These are phyloP conservation scores for Pomacea maculata DNA, from an alignment of 1,140 invertebrate genomes.

Conservation along the genomic window DNA sequence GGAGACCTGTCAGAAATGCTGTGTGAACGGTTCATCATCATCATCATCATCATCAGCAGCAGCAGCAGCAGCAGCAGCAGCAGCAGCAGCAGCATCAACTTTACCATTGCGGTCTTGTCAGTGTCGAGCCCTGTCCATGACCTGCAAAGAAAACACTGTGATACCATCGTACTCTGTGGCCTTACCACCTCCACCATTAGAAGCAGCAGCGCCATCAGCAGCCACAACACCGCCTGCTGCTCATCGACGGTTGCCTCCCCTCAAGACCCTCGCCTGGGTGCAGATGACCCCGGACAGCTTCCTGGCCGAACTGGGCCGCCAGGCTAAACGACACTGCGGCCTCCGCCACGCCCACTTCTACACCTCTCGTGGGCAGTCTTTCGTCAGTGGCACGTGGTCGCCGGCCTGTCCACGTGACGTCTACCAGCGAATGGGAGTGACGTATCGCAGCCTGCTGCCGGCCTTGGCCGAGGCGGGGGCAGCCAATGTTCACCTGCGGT, in stretches of 20 bases:
- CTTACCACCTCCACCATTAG: no score
- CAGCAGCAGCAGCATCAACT: no score
- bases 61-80: no score
- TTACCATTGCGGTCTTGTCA: no score
- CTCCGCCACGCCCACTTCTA: constrained; percentile 41
- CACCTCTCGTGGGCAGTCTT: constrained; percentile 23
- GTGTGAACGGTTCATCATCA: no score
- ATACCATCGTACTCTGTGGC: background rate
- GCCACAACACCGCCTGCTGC: no score
- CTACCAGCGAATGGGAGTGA: constrained; percentile 43
- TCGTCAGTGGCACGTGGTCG: constrained; percentile 40
- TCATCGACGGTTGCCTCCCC: no score
- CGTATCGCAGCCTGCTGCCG: constrained; percentile 44
- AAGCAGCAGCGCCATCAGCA: no score
- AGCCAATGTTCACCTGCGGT: constrained; percentile 28
- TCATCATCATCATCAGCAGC: no score
- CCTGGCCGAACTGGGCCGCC: constrained; percentile 35
- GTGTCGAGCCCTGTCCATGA: no score
- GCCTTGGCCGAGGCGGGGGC: constrained; percentile 38
- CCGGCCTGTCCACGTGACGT: constrained; percentile 15
- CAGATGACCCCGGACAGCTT: constrained; percentile 42
- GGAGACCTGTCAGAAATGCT: no score
- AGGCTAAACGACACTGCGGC: constrained; percentile 19
- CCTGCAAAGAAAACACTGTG: background rate
- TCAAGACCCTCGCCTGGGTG: constrained; percentile 22